phyloP scores from a whole-genome alignment of 1,140 invertebrate species.

The Zelostemma sp. region DNA sequence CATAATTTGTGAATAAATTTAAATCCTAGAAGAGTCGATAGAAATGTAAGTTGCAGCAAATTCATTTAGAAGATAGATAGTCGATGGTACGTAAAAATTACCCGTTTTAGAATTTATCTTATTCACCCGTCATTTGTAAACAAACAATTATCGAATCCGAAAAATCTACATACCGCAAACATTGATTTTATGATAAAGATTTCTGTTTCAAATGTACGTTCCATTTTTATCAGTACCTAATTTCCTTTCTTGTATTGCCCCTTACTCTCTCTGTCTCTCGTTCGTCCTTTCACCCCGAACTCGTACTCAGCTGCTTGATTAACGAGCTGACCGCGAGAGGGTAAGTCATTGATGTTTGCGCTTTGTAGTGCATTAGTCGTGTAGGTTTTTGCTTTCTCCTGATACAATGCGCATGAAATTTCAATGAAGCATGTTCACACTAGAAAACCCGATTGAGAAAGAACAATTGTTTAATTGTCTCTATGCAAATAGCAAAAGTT shows the following conservation, averaged over 20 bases:
- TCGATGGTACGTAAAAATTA: background rate
- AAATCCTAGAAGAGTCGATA: too few species aligned
- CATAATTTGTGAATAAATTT: too few species aligned
- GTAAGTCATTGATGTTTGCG: slow-evolving; percentile 76
- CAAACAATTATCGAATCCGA: too few species aligned
- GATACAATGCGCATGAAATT: background rate
- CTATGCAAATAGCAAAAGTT: too few species aligned
- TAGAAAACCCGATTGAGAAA: background rate
- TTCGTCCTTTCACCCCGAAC: slow-evolving; percentile 74
- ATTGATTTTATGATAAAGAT: slow-evolving; percentile 17
- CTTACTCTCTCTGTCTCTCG: slow-evolving; percentile 73
- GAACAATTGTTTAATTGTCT: background rate
- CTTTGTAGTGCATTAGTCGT: slow-evolving; percentile 23
- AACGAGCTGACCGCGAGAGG: slow-evolving; percentile 85
- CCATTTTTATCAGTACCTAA: slow-evolving; percentile 62
- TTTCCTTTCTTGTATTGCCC: slow-evolving; percentile 63
- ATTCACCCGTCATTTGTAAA: too few species aligned
- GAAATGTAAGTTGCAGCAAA: too few species aligned
- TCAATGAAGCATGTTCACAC: too few species aligned
- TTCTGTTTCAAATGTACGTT: slow-evolving; percentile 33
- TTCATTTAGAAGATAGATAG: background rate
- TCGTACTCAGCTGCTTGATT: slow-evolving; percentile 84
- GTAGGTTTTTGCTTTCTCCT: background rate
- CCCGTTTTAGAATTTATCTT: too few species aligned
- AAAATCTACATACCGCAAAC: too few species aligned